Evolutionary conservation across 64 coral and sea anemone genomes (phyloP), one percentile per base, ranked within the genome.

Genomic region (Stichodactyla mertensii): DNA sequence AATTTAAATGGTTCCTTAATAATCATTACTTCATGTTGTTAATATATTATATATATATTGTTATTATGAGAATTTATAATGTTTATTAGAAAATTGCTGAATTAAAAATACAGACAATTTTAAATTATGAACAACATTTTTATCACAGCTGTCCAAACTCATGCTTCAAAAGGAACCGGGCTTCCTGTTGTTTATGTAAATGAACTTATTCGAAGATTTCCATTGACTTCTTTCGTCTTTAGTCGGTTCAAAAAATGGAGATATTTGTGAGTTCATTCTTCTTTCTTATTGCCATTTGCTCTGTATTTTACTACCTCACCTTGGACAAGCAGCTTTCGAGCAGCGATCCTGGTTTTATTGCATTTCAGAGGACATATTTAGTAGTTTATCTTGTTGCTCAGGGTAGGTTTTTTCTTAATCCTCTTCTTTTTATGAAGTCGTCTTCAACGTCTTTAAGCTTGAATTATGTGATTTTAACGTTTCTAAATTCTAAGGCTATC

Each of bases 361-460:
- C 59, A 61, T 98, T 98, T 84, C 95, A 98, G 83, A 87, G 82
- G 61, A 80, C 81, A n/a, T 98, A 93, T 84, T 80, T 95, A 36
- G 56, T 85, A 5, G 90, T 95, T 52, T 95, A 92, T 54, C 78
- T 95, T 16, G 23, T 95, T 26, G 93, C 93, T 0, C 93, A 95
- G 88, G 93, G 93, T 95, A 95, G 20, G 57, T 4, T 74, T 15
- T 53, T 10, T 8, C 64, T 58, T 58, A 58, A 58, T 11, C 56
- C 14, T 58, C 8, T 11, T 11, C 14, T 9, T 58, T 58, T 58
- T 58, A 58, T 58, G 14, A 15, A 11, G 8, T 58, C 56, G 36
- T 45, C 36, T 45, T 45, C 36, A 45, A 45, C 36, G 3, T 45
- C 1, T 45, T 45, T 45, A 45, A 45, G 36, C 36, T 45, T 45